Base-by-base conservation (phyloP, 2,113 vertebrate genomes). In the Oncorhynchus kisutch region DNA sequence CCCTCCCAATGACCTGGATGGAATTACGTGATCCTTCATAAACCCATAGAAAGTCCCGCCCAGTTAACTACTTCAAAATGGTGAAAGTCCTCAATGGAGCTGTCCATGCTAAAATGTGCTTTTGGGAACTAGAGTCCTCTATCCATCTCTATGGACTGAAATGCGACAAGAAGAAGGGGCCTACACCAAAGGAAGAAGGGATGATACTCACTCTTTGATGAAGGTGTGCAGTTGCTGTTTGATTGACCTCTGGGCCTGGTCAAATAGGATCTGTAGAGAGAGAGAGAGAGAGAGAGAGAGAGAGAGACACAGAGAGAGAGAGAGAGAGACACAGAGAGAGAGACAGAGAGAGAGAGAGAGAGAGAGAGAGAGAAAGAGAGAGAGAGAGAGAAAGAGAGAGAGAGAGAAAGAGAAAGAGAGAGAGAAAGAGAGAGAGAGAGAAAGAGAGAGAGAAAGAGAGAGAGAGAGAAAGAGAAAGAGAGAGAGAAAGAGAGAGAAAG, bases 181-280 rank as follows among this genome's bases (percentile, higher is more conserved):
- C 39, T 11, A 45, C 39, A 45, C 39, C 39, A 45, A 27, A 25
- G 27, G 25, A 3, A 49, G 34, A 24, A n/a, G 12, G 92, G 89
- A 2, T 64, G 16, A 73, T 54, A 96, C 96, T 96, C 92, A 99
- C 96, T 99, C 98, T 94, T 99, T 99, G 77, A 99, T 96, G n/a
- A 99, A 99, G 45, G 89, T 95, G 84, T 98, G 96, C 86, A 99
- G 95, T 71, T 99, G 98, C 71, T 96, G 95, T 89, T 97, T 99
- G 88, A 99, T 96, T n/a, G 98, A 98, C 88, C 97, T 94, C 91
- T 99, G 97, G 78, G 96, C 97, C 87, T 99, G 98, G 89, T 99
- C 98, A 93, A 99, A 98, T n/a, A 99, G 89, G 84, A 98, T 99
- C 98, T 99, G 94, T 76, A 86, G 84, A 11, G 79, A 74, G 80